Evolutionary conservation across 2,888 invertebrate genomes (phyloP).

Genomic region (Mylabris sibirica): DNA sequence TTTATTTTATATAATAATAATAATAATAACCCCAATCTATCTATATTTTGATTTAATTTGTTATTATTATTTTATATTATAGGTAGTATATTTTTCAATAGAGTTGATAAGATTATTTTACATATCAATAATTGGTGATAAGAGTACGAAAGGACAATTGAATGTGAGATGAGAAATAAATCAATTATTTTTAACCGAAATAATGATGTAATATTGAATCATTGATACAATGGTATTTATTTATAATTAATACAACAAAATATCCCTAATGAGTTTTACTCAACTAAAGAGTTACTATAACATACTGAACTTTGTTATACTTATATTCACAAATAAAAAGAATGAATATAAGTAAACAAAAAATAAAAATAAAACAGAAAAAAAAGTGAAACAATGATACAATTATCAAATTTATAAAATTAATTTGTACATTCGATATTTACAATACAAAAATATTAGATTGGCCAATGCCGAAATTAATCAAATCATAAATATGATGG

Average conservation of each 20-base stretch:
- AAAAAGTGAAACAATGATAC: conserved; percentile 25
- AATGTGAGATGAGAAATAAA: not conserved
- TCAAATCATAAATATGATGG: not conserved
- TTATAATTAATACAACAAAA: conserved; percentile 22
- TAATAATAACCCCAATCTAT: not conserved
- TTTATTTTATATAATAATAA: conserved; percentile 23
- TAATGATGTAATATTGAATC: conserved; percentile 27
- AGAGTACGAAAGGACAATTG: not conserved
- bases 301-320: conserved; percentile 43
- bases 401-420: conserved; percentile 25
- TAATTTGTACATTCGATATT: conserved; percentile 18
- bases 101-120: no score
- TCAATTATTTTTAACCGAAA: not conserved
- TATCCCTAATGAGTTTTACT: conserved; percentile 22
- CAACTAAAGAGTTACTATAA: conserved; percentile 50
- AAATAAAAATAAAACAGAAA: conserved; percentile 17
- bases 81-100: not conserved
- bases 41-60: not conserved
- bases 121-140: not conserved
- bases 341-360: conserved; percentile 28
- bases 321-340: conserved; percentile 26
- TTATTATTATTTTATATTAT: not conserved
- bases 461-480: conserved; percentile 16
- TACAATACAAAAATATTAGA: conserved; percentile 24
- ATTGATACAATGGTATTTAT: conserved; percentile 50